Conservation (phyloP, 2,113 vertebrate genomes). For the Cervus canadensis region DNA sequence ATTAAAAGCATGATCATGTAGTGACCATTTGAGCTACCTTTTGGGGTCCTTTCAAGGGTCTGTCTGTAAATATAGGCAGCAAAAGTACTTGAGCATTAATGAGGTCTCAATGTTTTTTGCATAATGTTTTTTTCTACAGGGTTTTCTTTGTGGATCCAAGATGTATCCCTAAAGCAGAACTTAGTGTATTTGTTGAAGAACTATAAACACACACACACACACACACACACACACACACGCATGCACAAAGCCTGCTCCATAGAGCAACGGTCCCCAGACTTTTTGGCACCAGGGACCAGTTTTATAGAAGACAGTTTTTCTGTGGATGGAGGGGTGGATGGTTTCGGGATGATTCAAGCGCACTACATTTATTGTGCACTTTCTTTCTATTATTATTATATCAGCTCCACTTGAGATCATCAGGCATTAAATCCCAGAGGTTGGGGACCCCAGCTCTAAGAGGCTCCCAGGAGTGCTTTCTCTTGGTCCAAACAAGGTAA, state of each 20-base stretch:
- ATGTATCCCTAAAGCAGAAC: neutral
- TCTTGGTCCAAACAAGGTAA: neutral
- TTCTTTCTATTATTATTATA: neutral
- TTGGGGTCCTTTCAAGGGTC: neutral
- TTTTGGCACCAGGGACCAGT: neutral
- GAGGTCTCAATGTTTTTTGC: neutral
- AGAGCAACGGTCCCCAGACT: neutral
- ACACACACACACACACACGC: neutral
- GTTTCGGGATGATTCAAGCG: rapidly evolving
- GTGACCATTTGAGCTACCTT: neutral
- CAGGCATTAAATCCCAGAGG: neutral
- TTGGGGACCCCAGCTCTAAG: neutral
- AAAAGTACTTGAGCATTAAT: neutral
- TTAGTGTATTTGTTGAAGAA: neutral
- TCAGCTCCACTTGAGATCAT: neutral
- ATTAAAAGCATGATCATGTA: neutral
- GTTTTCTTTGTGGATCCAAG: neutral
- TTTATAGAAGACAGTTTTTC: neutral
- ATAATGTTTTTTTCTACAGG: neutral
- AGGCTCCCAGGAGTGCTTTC: neutral
- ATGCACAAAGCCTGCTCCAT: neutral
- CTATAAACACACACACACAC: neutral
- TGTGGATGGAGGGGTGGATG: neutral
- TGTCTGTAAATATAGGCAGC: neutral
- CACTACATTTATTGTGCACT: neutral